A percentile compares a stretch with the other conserved stretches of the same genome.
phyloP scores from a whole-genome alignment of 2,888 invertebrate genomes.

The Entomobrya multifasciata region DNA sequence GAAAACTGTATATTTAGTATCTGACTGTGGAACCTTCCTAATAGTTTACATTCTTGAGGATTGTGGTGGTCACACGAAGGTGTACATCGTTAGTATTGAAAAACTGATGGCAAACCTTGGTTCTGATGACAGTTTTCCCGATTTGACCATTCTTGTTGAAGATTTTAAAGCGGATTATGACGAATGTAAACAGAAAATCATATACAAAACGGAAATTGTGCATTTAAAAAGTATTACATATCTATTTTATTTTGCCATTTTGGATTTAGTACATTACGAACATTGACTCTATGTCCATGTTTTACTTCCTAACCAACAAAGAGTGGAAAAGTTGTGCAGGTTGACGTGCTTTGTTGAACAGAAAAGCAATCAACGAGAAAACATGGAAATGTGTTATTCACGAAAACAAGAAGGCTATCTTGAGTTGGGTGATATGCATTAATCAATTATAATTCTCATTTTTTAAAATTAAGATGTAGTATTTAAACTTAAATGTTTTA shows the following conservation, averaged over 20 bases:
- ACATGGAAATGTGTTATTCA: conserved; percentile 83
- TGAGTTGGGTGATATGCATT: conserved; percentile 93
- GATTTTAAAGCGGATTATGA: conserved; percentile 96
- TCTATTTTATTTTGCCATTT: not conserved
- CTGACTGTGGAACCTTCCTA: conserved; percentile 94
- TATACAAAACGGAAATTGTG: no score
- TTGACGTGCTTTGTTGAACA: conserved; percentile 85
- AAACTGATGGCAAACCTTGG: conserved; percentile 81
- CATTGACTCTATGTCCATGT: conserved; percentile 88
- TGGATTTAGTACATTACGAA: conserved; percentile 94
- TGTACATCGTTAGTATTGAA: conserved; percentile 88
- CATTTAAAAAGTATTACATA: not conserved
- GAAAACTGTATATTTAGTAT: conserved; percentile 83
- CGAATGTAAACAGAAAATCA: conserved; percentile 81
- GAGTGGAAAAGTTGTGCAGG: conserved; percentile 91
- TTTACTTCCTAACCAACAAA: conserved; percentile 95
- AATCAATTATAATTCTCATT: conserved; percentile 83
- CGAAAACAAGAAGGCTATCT: conserved; percentile 91
- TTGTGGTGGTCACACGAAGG: conserved; percentile 91
- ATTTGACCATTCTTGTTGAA: conserved; percentile 91
- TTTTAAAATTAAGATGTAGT: not conserved
- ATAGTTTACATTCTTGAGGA: conserved; percentile 91
- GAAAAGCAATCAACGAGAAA: not conserved
- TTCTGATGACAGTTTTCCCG: conserved; percentile 81
- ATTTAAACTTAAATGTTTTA: no score